phyloP scores from a whole-genome alignment of 1,140 invertebrate genomes.

The Bombus waltoni region DNA sequence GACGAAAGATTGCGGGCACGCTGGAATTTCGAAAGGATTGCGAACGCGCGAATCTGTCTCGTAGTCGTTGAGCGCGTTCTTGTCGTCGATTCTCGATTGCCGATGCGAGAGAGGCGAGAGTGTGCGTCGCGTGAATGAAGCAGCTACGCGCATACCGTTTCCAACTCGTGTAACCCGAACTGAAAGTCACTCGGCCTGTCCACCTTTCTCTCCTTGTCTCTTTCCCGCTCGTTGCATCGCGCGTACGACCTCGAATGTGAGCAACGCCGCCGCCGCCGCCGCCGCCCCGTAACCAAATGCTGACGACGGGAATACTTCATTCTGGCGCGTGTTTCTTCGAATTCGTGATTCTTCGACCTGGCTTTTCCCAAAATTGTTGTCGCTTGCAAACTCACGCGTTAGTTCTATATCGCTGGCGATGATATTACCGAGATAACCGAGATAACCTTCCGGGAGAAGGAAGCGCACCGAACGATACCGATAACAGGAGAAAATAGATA shows the following conservation, averaged over 20 bases:
- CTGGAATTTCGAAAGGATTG: too few species aligned
- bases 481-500: too few species aligned
- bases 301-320: constrained; percentile 69
- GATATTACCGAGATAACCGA: not conserved
- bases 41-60: too few species aligned
- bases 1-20: too few species aligned
- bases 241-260: constrained; percentile 25
- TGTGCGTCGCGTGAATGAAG: constrained; percentile 58
- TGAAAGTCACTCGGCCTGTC: constrained; percentile 48
- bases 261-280: constrained; percentile 22
- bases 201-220: constrained; percentile 40
- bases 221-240: constrained; percentile 33
- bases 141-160: constrained; percentile 41
- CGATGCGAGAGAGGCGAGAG: constrained; percentile 16
- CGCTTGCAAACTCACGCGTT: not conserved
- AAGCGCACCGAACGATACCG: not conserved
- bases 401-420: not conserved
- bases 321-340: constrained; percentile 69
- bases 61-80: too few species aligned
- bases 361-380: not conserved
- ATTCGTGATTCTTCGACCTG: constrained; percentile 51
- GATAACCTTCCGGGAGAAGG: too few species aligned
- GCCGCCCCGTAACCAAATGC: constrained; percentile 65
- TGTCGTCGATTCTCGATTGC: not conserved
- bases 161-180: constrained; percentile 60